Base-by-base conservation (phyloP, 2,888 invertebrate genomes). In the Cyclophora punctaria region DNA sequence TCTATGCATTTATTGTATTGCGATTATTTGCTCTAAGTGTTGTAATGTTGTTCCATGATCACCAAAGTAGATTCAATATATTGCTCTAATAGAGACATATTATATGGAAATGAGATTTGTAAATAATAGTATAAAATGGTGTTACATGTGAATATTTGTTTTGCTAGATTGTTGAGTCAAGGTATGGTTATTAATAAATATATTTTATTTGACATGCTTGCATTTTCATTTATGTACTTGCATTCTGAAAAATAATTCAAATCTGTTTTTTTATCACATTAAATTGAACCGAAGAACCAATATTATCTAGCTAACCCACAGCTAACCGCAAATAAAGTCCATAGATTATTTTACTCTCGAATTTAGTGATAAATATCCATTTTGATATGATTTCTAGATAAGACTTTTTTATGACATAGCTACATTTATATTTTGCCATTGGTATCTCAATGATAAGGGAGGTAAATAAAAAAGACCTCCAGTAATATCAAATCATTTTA, bases 21-120 rank as follows among this genome's bases (percentile, higher is more conserved):
- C 73, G 69, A 84, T 85, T 80, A 83, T 80, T 84, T 79, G 75
- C 81, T 60, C 50, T 87, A 87, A 88, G 88, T 84, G 82, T 84
- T 85, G 80, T 84, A 86, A 85, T 81, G 80, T 80, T 83, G 79
- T 84, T 83, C 80, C 79, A 81, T 80, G 70, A 75, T 80, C 83
- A 86, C 83, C 80, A 79, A 80, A 80, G 80, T 87, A 86, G 83
- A 73, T 69, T 77, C 73, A 68, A 75, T 71, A 68, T 73, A 71
- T 73, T 66, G 69, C 44, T 58, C 53, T 54, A 51, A 48, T 73
- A 70, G 69, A 63, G 64, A 69, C 68, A 71, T 67, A 65, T 67
- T 69, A 69, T 73, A 80, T 73, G 80, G 75, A 74, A 80, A 79
- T 80, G 71, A 70, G 69, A 71, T 75, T 68, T 86, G 86, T 87